These are phyloP conservation scores for Cisticola juncidis DNA, from an alignment of 2,113 vertebrate species.

Conservation along the genomic window DNA sequence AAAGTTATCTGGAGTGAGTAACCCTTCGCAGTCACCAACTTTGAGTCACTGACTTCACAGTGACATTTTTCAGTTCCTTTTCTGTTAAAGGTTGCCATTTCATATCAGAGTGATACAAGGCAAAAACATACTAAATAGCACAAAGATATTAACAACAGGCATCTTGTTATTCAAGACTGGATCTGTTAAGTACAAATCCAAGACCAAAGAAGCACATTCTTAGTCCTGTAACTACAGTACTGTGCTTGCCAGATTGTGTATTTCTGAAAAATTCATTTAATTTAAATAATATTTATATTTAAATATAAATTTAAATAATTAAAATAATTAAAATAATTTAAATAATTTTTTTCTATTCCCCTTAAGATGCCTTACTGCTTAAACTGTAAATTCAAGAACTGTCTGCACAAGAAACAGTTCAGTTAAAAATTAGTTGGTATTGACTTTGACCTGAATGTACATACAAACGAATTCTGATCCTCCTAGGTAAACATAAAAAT, in stretches of 20 bases:
- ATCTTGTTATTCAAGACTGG: not conserved
- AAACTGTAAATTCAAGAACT: not conserved
- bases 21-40: not conserved
- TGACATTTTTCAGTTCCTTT: not conserved
- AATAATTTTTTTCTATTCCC: not conserved
- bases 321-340: not conserved
- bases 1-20: not conserved
- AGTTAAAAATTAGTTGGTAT: not conserved
- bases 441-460: not conserved
- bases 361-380: not conserved
- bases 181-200: not conserved
- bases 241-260: not conserved
- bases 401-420: not conserved
- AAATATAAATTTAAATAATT: no score
- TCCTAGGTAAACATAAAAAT: not conserved
- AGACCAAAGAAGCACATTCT: not conserved
- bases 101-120: not conserved
- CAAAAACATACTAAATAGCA: not conserved
- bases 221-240: not conserved
- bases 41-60: not conserved
- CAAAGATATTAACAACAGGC: not conserved
- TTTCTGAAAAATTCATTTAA: not conserved
- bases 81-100: not conserved
- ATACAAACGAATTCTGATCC: not conserved
- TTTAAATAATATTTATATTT: no score